Base-by-base conservation (phyloP, 2,797 vertebrate genomes). In the Sebastiscus tertius region DNA sequence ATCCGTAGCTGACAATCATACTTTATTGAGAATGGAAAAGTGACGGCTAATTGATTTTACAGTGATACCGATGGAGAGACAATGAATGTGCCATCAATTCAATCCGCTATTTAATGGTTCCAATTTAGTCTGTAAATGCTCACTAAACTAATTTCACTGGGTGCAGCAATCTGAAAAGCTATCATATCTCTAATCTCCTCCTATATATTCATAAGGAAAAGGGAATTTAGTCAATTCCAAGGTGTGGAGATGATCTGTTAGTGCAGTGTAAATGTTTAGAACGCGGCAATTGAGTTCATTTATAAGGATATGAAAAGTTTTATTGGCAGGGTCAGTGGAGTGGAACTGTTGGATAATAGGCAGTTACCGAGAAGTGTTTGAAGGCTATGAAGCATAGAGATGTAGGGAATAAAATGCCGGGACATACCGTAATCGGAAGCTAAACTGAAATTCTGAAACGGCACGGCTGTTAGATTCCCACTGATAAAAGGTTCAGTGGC, bases 1-100 rank as follows among this genome's bases (percentile, higher is more conserved):
- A 96, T 96, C 95, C 96, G 86, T 95, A 94, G 95, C 96, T 95
- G 97, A 98, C 98, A 97, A 97, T 98, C 97, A 97, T 96, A 96
- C 97, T 97, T 96, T 97, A 97, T 96, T 97, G 97, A 97, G 98
- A 98, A 99, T 97, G 97, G 97, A 97, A 98, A 97, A 97, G 98
- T 98, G 98, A 99, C 97, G 98, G 97, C 98, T 99, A 99, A 99
- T 99, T 99, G 98, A 99, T 99, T 99, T 99, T 99, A 99, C 98
- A 99, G 98, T 97, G 95, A 97, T 98, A 98, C 97, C 97, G 97
- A 98, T 99, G 98, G 97, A 97, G 97, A 98, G 98, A 99, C 98
- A 99, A 99, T 99, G 98, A 98, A 99, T 99, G 97, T 97, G 97
- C 98, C 98, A 99, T 99, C 98, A 99, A 99, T 99, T 99, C 99